Evolutionary conservation across 2,888 invertebrate genomes (phyloP).

Genomic region (Nomada flava): DNA sequence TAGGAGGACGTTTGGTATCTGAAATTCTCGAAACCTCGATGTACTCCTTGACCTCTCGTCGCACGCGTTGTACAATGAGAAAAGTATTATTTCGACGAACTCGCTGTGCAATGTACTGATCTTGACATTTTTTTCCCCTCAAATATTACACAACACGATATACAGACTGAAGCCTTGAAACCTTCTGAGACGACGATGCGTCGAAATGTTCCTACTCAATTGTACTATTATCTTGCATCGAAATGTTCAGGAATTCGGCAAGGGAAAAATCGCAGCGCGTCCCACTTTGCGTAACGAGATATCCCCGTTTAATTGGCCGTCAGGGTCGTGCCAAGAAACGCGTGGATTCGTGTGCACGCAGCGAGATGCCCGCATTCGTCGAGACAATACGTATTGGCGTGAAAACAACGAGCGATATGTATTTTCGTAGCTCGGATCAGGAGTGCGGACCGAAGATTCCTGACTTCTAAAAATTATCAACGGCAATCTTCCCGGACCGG

Average conservation of each 20-base stretch:
- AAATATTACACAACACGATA: too few species aligned
- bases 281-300: slow-evolving; percentile 35
- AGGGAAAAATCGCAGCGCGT: not conserved
- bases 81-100: not conserved
- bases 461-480: not conserved
- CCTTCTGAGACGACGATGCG: too few species aligned
- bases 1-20: slow-evolving; percentile 34
- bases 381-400: slow-evolving; percentile 57
- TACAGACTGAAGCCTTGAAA: too few species aligned
- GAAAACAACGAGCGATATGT: slow-evolving; percentile 38
- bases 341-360: slow-evolving; percentile 5
- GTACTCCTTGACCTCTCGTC: not conserved
- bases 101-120: not conserved
- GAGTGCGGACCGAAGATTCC: slow-evolving; percentile 1
- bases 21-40: slow-evolving; percentile 1
- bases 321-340: slow-evolving; percentile 47
- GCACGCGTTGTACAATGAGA: too few species aligned
- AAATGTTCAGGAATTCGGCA: slow-evolving; percentile 18
- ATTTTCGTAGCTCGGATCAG: slow-evolving; percentile 47
- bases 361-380: not conserved
- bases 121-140: not conserved
- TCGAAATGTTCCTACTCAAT: too few species aligned
- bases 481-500: not conserved
- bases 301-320: slow-evolving; percentile 39
- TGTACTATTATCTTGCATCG: too few species aligned